Evolutionary conservation across 2,797 vertebrate genomes (phyloP), one percentile per base, ranked within the genome.

Genomic region (Triplophysa bombifrons): DNA sequence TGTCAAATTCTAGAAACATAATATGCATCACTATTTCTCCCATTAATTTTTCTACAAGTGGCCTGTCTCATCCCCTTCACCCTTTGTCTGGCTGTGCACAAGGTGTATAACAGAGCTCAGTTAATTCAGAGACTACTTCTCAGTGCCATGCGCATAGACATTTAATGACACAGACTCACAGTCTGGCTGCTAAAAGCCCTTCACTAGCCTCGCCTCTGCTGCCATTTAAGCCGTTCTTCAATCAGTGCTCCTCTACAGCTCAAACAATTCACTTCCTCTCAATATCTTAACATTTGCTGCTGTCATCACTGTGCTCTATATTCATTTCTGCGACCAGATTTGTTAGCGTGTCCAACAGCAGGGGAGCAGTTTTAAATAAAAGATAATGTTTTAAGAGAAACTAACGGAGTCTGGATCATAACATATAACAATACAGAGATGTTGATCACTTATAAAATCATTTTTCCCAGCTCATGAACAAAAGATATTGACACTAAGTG

Each of bases 101-200:
- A 67, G 64, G 58, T 76, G 38, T 63, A 48, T 41, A 64, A 27
- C 2, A 68, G 27, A 60, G 44, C 63, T 51, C 48, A 46, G 67
- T 78, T 58, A 72, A 72, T 74, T 58, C 66, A 72, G 27, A 60
- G 65, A 53, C 53, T 71, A 55, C 38, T 66, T 44, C 17, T 51
- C 30, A 58, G 20, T 64, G 72, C 58, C 25, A 25, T 63, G 25
- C 67, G 61, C 22, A 73, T 22, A 65, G 53, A 67, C 56, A 76
- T 66, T 25, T 58, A 22, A 67, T 68, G 64, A 58, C 41, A 41
- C 41, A 41, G 41, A 11, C 41, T 41, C 9, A 41, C 41, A 41
- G 41, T 41, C 41, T 41, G 10, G 41, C 41, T 2, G 41, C 9
- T 41, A 41, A 41, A 41, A 41, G 41, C 41, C 9, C 41, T 41